Conservation (phyloP, 2,888 invertebrate species). For the Lycia hirtaria region DNA sequence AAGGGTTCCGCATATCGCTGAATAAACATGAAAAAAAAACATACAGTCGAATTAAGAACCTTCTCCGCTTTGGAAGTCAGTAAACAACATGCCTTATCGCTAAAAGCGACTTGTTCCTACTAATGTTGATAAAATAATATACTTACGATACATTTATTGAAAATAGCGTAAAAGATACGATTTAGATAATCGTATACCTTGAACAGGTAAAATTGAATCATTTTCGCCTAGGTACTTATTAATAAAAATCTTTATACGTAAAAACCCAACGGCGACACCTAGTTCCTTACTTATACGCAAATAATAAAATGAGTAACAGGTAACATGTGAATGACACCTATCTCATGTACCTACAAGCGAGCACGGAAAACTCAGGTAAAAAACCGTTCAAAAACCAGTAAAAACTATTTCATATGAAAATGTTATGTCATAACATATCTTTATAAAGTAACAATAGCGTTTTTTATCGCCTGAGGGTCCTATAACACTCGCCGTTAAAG, state of each 20-base stretch:
- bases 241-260: no score
- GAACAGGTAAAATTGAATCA: not conserved
- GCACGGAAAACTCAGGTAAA: conserved; percentile 36
- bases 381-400: conserved; percentile 40
- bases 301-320: not conserved
- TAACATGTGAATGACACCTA: not conserved
- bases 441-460: conserved; percentile 52
- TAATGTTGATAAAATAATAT: no score
- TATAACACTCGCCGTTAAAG: conserved; percentile 51
- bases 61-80: no score
- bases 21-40: no score
- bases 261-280: no score
- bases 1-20: no score
- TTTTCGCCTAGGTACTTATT: not conserved
- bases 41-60: no score
- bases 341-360: conserved; percentile 6
- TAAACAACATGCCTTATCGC: no score
- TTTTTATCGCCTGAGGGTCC: conserved; percentile 52
- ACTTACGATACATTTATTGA: no score
- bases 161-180: no score
- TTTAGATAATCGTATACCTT: not conserved
- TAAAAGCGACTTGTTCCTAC: no score
- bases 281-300: no score
- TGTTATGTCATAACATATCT: conserved; percentile 45
- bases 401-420: conserved; percentile 43